Conservation (phyloP, 2,113 vertebrate species). For the Malurus cyaneus region DNA sequence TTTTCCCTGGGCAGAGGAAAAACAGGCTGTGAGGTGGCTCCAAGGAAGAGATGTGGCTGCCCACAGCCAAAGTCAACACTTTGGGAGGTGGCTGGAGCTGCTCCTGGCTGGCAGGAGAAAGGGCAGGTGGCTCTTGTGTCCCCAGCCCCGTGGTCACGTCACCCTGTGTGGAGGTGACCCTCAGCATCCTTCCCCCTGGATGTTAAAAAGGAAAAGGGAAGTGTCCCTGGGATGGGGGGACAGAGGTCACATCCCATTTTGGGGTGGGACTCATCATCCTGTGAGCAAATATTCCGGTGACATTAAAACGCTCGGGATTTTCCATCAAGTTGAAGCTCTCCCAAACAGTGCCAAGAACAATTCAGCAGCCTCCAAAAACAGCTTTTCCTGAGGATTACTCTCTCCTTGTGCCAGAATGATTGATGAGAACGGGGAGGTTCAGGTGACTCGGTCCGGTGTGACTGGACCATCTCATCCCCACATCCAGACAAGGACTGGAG, state of each 20-base stretch:
- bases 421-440: background rate
- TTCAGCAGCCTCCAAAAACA: constrained; percentile 47
- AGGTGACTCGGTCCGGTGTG: background rate
- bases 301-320: constrained; percentile 43
- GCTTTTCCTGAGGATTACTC: constrained; percentile 41
- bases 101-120: background rate
- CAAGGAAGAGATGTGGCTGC: background rate
- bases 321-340: background rate
- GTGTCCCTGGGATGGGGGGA: background rate
- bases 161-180: background rate
- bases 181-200: rapidly evolving
- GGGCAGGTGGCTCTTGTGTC: background rate
- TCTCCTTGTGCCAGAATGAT: background rate
- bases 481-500: background rate
- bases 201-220: no score
- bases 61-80: background rate
- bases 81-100: background rate
- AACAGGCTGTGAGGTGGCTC: background rate
- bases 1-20: background rate
- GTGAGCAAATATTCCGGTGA: background rate
- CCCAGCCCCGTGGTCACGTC: rapidly evolving
- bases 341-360: constrained; percentile 35
- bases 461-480: rapidly evolving
- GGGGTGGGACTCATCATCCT: background rate
- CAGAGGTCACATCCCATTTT: background rate